A percentile compares a stretch with the other conserved stretches of the same genome.
Conservation (phyloP, 2,888 invertebrate species). For the Sialis fuliginosa region DNA sequence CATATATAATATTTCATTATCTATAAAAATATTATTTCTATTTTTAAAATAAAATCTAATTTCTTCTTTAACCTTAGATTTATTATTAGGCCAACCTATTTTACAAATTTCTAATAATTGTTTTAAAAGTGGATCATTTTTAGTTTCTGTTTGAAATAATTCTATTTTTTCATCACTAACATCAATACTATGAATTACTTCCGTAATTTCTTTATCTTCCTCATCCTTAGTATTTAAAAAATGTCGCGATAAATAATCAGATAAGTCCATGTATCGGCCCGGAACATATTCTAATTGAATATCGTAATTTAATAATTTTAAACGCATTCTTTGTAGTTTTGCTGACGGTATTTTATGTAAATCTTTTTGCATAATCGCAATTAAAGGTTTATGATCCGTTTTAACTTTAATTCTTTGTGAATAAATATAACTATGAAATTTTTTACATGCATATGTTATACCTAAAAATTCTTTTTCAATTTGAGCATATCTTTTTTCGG, state of each 20-base stretch:
- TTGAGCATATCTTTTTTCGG: constrained; percentile 9
- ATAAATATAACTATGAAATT: constrained; percentile 8
- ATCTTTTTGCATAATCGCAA: constrained; percentile 5
- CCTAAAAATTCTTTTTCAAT: constrained; percentile 6
- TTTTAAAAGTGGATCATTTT: too few species aligned
- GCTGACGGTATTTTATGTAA: constrained; percentile 1
- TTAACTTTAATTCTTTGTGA: constrained; percentile 1
- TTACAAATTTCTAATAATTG: neutral
- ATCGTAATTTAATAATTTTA: constrained; percentile 7
- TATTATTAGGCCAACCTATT: constrained; percentile 1
- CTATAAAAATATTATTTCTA: constrained; percentile 1
- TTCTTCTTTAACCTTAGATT: neutral
- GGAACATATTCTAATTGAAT: too few species aligned
- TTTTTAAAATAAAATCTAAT: neutral
- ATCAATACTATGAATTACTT: too few species aligned
- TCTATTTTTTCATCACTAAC: too few species aligned
- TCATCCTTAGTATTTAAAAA: too few species aligned
- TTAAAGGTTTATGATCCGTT: constrained; percentile 8
- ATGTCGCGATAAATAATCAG: too few species aligned
- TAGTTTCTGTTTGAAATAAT: too few species aligned
- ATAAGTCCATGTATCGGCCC: too few species aligned
- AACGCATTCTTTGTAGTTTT: constrained; percentile 6
- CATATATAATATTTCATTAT: neutral
- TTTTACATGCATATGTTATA: constrained; percentile 4
- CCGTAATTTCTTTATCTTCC: too few species aligned